Base-by-base conservation (phyloP, 2,797 vertebrate species). In the Notolabrus celidotus region DNA sequence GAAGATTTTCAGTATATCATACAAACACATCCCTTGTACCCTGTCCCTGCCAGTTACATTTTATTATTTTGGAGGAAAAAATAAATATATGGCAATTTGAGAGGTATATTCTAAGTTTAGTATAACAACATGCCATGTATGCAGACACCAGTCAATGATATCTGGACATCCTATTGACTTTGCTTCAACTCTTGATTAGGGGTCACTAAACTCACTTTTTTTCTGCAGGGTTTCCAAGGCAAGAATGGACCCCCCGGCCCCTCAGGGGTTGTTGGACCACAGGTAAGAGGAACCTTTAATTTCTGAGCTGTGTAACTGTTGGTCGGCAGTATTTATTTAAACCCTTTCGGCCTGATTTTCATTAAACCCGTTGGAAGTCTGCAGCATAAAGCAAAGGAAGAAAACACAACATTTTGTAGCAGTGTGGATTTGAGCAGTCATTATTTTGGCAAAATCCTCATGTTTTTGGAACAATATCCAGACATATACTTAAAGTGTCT, bases 211-310 rank as follows among this genome's bases (percentile, higher is more conserved):
- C 61, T 74, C 7, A 78, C 31, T 64, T 61, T 59, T 61, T 43
- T 74, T 77, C 33, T 51, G 20, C 69, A 98, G 97, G 97, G 97
- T 3, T 98, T 98, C 76, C 97, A 98, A 89, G 97, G 97, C 54
- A 97, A 96, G 85, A 98, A 95, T 0, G 97, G 97, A 3, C 93
- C 91, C 2, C 95, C 95, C 0, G 97, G 97, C 0, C 95, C 97
- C 19, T 60, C 88, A 0, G 97, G 97, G 15, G 97, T 99, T 34
- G 92, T 99, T 31, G 97, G 97, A 61, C 96, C 96, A 50, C 97
- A 98, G 95, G 97, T 97, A 85, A 90, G 54, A 56, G 10, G 10
- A 47, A 43, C 10, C 25, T 8, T 22, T 15, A 12, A 16, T 6
- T 1, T 23, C 20, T 46, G 45, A 23, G 45, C 45, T 14, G 10